Evolutionary conservation across 1,140 invertebrate species (phyloP).

Genomic region (Cyclina sinensis): DNA sequence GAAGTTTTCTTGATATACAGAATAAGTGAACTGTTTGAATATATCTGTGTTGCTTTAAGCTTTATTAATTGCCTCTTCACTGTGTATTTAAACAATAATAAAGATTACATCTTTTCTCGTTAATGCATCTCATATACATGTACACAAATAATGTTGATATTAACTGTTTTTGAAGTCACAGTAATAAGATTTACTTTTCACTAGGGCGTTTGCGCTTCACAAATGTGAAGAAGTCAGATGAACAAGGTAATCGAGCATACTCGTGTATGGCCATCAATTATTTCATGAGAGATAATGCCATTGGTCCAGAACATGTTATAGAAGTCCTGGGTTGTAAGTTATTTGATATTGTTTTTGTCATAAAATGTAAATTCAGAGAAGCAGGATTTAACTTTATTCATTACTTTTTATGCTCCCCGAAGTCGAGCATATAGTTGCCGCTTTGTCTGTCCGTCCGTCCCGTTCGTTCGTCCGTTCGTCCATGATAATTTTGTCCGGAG

Average conservation of each 20-base stretch:
- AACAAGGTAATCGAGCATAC: constrained; percentile 73
- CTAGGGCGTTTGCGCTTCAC: constrained; percentile 78
- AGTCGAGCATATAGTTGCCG: no score
- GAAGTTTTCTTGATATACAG: not conserved
- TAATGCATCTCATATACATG: no score
- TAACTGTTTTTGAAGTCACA: no score
- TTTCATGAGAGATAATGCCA: constrained; percentile 74
- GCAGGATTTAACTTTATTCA: no score
- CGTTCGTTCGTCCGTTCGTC: no score
- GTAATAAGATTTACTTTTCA: no score
- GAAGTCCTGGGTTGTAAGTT: constrained; percentile 71
- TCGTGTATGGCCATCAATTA: constrained; percentile 80
- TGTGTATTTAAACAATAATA: not conserved
- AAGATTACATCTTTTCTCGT: not conserved
- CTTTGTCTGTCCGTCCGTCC: no score
- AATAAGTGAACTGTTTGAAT: not conserved
- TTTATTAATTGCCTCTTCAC: no score
- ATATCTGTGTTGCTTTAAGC: not conserved
- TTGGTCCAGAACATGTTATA: constrained; percentile 76
- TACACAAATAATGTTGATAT: no score
- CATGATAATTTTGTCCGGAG: no score
- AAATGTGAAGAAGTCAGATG: constrained; percentile 75
- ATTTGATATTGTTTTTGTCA: not conserved
- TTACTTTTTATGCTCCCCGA: no score
- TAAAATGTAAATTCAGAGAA: no score